Conservation (phyloP, 2,113 vertebrate genomes). For the Chamaea fasciata region DNA sequence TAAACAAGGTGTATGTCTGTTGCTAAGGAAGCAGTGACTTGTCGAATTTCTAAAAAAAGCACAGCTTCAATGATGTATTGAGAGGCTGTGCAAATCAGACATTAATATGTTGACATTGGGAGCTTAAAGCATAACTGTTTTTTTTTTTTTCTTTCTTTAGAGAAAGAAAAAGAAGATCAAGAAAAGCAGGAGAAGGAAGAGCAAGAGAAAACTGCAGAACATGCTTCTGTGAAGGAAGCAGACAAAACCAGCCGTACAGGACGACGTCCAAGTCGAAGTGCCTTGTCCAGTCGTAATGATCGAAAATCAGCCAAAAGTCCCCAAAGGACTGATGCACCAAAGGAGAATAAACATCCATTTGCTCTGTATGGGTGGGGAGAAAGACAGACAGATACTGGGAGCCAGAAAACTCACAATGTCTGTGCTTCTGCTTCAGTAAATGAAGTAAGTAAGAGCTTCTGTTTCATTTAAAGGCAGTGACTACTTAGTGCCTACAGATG, state of each 20-base stretch:
- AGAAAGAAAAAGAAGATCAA: slow-evolving; percentile 46
- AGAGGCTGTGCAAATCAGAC: neutral
- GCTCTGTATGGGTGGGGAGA: slow-evolving; percentile 90
- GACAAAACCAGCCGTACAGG: neutral
- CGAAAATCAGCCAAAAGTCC: slow-evolving; percentile 68
- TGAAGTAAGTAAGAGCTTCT: slow-evolving; percentile 73
- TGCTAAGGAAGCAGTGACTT: neutral
- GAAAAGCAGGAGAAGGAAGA: slow-evolving; percentile 31
- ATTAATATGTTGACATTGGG: neutral
- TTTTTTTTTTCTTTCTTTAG: neutral
- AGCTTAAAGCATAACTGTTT: neutral
- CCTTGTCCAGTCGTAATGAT: slow-evolving; percentile 46
- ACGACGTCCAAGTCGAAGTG: slow-evolving; percentile 41
- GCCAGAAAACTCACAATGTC: slow-evolving; percentile 90
- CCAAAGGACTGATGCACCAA: slow-evolving; percentile 65
- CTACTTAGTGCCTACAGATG: neutral
- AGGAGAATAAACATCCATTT: slow-evolving; percentile 84
- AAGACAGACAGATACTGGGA: slow-evolving; percentile 79
- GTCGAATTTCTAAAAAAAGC: neutral
- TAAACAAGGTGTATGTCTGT: neutral
- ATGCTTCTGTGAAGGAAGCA: neutral
- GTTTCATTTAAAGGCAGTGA: neutral
- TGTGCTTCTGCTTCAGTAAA: slow-evolving; percentile 80
- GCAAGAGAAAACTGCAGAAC: slow-evolving; percentile 31
- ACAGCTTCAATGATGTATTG: neutral